These are phyloP conservation scores for Steinernema hermaphroditum DNA, from an alignment of 2,888 invertebrate genomes.

Conservation along the genomic window DNA sequence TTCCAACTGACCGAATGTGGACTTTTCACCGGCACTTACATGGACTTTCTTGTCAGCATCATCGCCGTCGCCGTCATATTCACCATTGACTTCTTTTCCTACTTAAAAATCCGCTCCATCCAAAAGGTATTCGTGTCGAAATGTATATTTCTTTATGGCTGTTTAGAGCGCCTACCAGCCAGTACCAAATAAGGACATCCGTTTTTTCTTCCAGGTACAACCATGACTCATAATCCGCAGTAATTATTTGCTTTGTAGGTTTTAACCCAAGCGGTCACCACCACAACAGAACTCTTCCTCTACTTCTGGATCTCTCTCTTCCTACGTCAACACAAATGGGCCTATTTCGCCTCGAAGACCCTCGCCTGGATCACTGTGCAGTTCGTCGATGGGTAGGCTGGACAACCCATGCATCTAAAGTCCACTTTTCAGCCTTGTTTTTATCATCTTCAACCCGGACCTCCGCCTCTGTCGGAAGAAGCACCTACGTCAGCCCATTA, in stretches of 20 bases:
- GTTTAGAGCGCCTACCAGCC: background rate
- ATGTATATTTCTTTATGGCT: background rate
- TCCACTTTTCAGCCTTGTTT: background rate
- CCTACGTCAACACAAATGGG: background rate
- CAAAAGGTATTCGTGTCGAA: background rate
- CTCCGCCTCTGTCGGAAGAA: background rate
- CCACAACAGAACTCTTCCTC: background rate
- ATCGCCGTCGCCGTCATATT: background rate
- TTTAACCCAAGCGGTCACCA: background rate
- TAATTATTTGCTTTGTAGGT: background rate
- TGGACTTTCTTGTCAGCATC: background rate
- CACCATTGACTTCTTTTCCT: background rate
- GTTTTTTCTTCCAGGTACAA: background rate
- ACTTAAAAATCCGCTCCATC: background rate
- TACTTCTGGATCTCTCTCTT: background rate
- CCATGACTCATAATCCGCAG: background rate
- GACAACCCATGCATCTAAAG: background rate
- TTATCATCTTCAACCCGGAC: constrained; percentile 4
- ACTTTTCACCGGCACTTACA: background rate
- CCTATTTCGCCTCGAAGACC: background rate
- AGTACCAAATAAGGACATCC: background rate
- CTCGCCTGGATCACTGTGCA: background rate
- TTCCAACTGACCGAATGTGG: background rate
- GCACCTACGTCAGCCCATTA: background rate
- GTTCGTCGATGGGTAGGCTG: background rate